Evolutionary conservation across 2,888 invertebrate species (phyloP), one percentile per base, ranked within the genome.

Genomic region (Drosophila testacea): DNA sequence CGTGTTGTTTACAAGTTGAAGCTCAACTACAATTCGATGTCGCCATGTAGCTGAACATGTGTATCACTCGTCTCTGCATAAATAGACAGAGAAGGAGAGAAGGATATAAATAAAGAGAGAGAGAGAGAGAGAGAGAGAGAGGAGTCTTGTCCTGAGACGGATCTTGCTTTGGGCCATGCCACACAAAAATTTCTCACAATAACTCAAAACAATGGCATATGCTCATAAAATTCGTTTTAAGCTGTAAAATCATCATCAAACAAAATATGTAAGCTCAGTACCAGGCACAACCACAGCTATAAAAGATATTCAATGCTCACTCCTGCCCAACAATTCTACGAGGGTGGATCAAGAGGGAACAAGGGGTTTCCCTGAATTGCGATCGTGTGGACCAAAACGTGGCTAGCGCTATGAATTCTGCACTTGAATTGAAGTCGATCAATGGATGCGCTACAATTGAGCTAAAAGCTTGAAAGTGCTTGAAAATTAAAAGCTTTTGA

Each of bases 161-260:
- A 28, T 5, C 6, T 50, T 27, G 69, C 75, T 59, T 48, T 30
- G 54, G 77, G 71, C 59, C 48, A 54, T 59, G 69, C 73, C 68
- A 57, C 78, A 69, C 78, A 72, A 73, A 69, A 81, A 77, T 91
- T 55, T 91, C 91, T 90, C 91, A 91, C 85, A 88, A 88, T 90
- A 84, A 86, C 83, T 90, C 84, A 89, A 88, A 90, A 90, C 91
- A 91, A 90, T 89, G 85, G 90, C 79, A 81, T 81, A 84, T 88
- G 83, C 89, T 91, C 90, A 90, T 91, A 91, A 91, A 91, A 91
- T 88, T 89, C 90, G 86, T 91, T 91, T 91, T 91, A 91, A 91
- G 91, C 90, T 91, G 91, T 91, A 91, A 91, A 91, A 90, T 86
- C 90, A 91, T 91, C 90, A 91, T 91, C 89, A 89, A 88, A 79